Base-by-base conservation (phyloP, 2,113 vertebrate genomes). In the Butastur rufipennis region DNA sequence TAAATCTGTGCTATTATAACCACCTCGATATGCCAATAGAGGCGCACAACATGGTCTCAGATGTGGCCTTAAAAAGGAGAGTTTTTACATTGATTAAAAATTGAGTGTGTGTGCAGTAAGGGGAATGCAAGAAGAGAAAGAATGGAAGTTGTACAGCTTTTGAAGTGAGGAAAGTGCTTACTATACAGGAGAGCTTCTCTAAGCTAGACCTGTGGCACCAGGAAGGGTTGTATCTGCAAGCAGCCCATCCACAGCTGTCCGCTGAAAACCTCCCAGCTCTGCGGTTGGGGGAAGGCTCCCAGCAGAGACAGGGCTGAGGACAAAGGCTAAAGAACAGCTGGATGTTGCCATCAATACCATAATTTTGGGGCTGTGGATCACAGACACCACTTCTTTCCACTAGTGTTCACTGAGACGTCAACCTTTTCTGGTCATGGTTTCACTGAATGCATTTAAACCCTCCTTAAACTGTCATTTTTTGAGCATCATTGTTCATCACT, bases 21-120 rank as follows among this genome's bases (percentile, higher is more conserved):
- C 31, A 58, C 5, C 8, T 48, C 5, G 4, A n/a, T 61, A 21
- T 16, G 10, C 19, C 18, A 9, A 15, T 2, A 34, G 58, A 83
- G 11, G 10, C 4, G 42, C 25, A 21, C 4, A 4, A 10, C 0
- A 0, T 58, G 16, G 19, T 42, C 52, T 81, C 25, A 59, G 53
- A 8, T 31, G 13, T 25, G 50, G 18, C 43, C 31, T 83, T 68
- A 43, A 25, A 78, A 81, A 71, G 8, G 31, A 6, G 29, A 23
- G 7, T 11, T 66, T 84, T 90, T 42, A 10, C 2, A 0, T 18
- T 25, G 13, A 18, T 68, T 47, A 50, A 65, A 61, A 90, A 29
- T 3, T 20, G 17, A 5, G 7, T 16, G 23, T 2, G 1, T 36
- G 26, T 52, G 40, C 21, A 13, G 48, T 72, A 86, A 72, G 58